Evolutionary conservation across 2,113 vertebrate species (phyloP).

Genomic region (Scalopus aquaticus): DNA sequence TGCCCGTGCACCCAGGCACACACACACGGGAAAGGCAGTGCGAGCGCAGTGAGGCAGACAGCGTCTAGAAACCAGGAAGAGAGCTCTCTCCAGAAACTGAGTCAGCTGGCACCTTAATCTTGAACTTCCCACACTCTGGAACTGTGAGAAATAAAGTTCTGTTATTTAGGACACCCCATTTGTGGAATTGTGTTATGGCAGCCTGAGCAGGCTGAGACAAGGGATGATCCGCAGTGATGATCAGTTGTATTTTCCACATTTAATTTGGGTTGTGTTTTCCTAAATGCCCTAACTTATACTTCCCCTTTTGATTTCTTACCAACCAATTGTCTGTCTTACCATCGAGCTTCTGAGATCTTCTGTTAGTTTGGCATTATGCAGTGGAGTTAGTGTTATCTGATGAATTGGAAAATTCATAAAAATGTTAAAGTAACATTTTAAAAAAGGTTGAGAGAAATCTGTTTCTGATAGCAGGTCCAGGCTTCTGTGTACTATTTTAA

Average conservation of each 20-base stretch:
- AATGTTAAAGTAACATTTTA: slow-evolving; percentile 27
- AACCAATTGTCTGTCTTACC: background rate
- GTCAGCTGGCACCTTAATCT: background rate
- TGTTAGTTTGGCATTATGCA: background rate
- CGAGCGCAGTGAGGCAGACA: background rate
- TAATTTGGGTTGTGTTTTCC: slow-evolving; percentile 27
- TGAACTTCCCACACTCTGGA: background rate
- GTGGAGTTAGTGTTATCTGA: slow-evolving; percentile 2
- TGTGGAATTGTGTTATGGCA: background rate
- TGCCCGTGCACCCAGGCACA: background rate
- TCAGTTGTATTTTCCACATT: background rate
- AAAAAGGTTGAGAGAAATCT: slow-evolving; percentile 7
- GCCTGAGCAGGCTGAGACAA: background rate
- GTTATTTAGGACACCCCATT: background rate
- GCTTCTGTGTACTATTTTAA: slow-evolving; percentile 16
- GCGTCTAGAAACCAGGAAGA: background rate
- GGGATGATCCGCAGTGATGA: background rate
- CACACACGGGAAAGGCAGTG: background rate
- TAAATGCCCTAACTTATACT: background rate
- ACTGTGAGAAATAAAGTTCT: background rate
- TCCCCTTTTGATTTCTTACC: slow-evolving; percentile 16
- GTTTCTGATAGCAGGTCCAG: background rate
- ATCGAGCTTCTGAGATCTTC: slow-evolving; percentile 10
- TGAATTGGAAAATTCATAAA: slow-evolving; percentile 52
- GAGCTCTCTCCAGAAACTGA: background rate